A percentile compares a stretch with the other conserved stretches of the same genome.
These are phyloP conservation scores for Oreochromis spilurus DNA, from an alignment of 2,113 vertebrate species.

Conservation along the genomic window DNA sequence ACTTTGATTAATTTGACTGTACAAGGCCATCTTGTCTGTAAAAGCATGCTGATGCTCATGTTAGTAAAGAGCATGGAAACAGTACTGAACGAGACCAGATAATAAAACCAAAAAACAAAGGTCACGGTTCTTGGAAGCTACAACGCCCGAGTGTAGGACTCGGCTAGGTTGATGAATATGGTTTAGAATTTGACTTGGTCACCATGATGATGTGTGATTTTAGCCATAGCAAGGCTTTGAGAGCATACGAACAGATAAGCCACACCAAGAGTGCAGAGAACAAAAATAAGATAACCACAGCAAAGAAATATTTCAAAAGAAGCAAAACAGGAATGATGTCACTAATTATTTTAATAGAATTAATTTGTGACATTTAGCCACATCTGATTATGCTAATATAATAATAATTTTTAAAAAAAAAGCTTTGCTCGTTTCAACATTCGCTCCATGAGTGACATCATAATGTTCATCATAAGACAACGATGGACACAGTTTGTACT, in stretches of 20 bases:
- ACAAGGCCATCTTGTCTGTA: fast-evolving
- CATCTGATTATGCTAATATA: neutral
- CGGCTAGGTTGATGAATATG: neutral
- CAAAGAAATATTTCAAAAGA: neutral
- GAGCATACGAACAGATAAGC: neutral
- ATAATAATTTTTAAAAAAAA: fast-evolving
- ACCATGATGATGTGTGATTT: neutral
- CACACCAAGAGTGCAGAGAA: neutral
- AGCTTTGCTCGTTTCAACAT: neutral
- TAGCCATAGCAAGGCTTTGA: neutral
- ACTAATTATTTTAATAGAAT: neutral
- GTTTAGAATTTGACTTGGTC: neutral
- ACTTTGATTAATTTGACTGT: neutral
- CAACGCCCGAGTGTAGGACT: fast-evolving
- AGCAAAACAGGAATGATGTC: neutral
- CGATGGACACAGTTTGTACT: neutral
- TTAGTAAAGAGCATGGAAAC: neutral
- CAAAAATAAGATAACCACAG: neutral
- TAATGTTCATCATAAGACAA: neutral
- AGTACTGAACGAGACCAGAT: neutral
- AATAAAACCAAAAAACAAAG: neutral
- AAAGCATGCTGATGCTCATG: neutral
- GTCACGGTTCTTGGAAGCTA: neutral
- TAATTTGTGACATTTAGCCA: neutral
- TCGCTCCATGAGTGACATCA: neutral